Base-by-base conservation (phyloP, 1,140 invertebrate species). In the Popillia japonica region DNA sequence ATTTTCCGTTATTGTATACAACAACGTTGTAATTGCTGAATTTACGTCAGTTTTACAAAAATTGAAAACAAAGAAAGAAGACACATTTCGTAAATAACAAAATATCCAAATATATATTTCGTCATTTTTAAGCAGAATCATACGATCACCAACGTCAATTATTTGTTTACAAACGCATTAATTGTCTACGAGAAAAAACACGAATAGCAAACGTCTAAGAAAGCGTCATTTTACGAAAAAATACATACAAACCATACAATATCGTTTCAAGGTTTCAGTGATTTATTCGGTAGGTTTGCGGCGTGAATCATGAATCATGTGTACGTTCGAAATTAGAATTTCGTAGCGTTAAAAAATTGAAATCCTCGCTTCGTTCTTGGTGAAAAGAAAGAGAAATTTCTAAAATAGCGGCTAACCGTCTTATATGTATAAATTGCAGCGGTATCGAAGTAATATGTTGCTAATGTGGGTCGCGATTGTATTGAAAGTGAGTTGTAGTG, bases 311-410 rank as follows among this genome's bases (percentile, higher is more conserved):
- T 7, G 17, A 55, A 55, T 55, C 48, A 55, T 55, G 17, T 48
- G 44, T 14, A 2, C 10, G 14, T 14, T 7, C 48, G 14, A n/a
- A n/a, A 0, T 6, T 55, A 0, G 48, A 55, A 55, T 55, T 55
- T 55, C 48, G 48, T 55, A 6, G 48, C 2, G 48, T n/a, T 11
- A 55, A n/a, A 55, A 55, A 55, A 55, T n/a, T n/a, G 14, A 55
- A 55, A 17, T 44, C 1, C 14, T 20, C 17, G 14, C 48, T 55
- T n/a, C 6, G 14, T 55, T 55, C 6, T n/a, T n/a, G 48, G 48
- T 55, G 48, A 55, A 55, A 55, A 55, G 48, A 55, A 55, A 55
- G 48, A 55, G 48, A 55, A 55, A 55, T n/a, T 34, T 34, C 27
- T 34, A 34, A 34, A 34, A 34, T 4, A 34, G 27, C 14, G 48